Percentiles rank a stretch among this genome's conserved stretches.
Evolutionary conservation across 2,888 invertebrate genomes (phyloP).

Genomic region (Oxyteleia sp.): DNA sequence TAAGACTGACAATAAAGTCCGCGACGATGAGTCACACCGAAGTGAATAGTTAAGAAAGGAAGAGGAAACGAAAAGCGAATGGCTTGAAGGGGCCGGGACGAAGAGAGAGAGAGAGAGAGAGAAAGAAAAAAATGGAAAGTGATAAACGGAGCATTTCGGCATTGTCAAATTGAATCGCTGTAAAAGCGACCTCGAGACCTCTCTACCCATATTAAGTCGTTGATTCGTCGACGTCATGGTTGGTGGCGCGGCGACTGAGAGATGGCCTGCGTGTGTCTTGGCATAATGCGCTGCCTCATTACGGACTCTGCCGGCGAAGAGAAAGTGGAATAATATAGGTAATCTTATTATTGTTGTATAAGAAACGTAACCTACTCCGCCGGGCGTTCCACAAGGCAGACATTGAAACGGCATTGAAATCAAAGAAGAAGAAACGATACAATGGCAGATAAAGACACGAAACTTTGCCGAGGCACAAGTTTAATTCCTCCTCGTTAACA

Average conservation of each 20-base stretch:
- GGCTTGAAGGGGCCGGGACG: slow-evolving; percentile 2
- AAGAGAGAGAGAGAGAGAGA: slow-evolving; percentile 11
- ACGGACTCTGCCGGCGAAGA: slow-evolving; percentile 74
- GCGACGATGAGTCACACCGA: slow-evolving; percentile 46
- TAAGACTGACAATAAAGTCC: slow-evolving; percentile 11
- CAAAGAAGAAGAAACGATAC: slow-evolving; percentile 55
- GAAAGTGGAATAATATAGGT: slow-evolving; percentile 83
- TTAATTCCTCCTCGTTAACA: slow-evolving; percentile 64
- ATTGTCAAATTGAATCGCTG: slow-evolving; percentile 68
- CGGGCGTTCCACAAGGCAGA: slow-evolving; percentile 69
- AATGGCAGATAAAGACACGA: slow-evolving; percentile 39
- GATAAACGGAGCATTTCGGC: slow-evolving; percentile 49
- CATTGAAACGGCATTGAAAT: slow-evolving; percentile 66
- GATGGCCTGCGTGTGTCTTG: slow-evolving; percentile 66
- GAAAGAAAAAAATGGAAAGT: slow-evolving; percentile 63
- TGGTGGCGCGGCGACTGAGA: slow-evolving; percentile 56
- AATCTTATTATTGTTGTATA: slow-evolving; percentile 83
- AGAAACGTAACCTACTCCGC: slow-evolving; percentile 79
- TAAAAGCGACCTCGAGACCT: slow-evolving; percentile 56
- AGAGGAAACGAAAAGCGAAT: slow-evolving; percentile 58
- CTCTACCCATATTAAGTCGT: slow-evolving; percentile 69
- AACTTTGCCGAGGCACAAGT: slow-evolving; percentile 13
- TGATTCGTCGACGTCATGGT: slow-evolving; percentile 68
- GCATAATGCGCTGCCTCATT: slow-evolving; percentile 75
- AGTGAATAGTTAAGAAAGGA: slow-evolving; percentile 63